These are phyloP conservation scores for Busseola fusca DNA, from an alignment of 2,888 invertebrate genomes.

Conservation along the genomic window DNA sequence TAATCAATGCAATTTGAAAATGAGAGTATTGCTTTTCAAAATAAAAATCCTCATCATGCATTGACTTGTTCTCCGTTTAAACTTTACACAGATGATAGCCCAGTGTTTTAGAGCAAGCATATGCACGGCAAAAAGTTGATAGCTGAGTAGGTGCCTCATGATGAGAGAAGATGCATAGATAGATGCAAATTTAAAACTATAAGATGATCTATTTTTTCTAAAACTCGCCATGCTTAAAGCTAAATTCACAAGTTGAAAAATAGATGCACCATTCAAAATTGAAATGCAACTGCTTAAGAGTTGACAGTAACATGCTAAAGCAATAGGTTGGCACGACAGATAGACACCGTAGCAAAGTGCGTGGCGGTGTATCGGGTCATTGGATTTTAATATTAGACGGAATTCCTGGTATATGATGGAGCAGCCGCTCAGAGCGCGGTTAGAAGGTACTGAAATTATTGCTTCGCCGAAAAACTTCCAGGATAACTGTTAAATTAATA, in stretches of 20 bases:
- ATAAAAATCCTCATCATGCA: no score
- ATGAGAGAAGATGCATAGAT: neutral
- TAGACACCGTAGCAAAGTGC: conserved; percentile 20
- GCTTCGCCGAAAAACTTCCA: conserved; percentile 15
- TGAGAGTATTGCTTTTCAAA: neutral
- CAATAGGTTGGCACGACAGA: neutral
- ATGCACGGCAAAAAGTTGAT: neutral
- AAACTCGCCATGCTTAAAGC: neutral
- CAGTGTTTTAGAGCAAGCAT: neutral
- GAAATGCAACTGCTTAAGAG: conserved; percentile 2
- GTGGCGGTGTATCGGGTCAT: conserved; percentile 39
- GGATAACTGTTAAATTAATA: neutral
- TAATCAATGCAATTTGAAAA: neutral
- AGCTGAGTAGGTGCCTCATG: neutral
- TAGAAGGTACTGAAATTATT: conserved; percentile 34
- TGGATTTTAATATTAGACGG: conserved; percentile 72
- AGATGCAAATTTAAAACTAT: neutral
- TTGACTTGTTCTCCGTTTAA: neutral
- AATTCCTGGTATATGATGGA: conserved; percentile 69
- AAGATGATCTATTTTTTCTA: neutral
- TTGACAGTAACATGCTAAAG: conserved; percentile 2
- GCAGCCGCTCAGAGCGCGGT: conserved; percentile 6
- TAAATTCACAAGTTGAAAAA: neutral
- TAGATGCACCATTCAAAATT: neutral
- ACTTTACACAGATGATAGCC: neutral